Conservation (phyloP, 2,888 invertebrate genomes). For the Augiades crinisus region DNA sequence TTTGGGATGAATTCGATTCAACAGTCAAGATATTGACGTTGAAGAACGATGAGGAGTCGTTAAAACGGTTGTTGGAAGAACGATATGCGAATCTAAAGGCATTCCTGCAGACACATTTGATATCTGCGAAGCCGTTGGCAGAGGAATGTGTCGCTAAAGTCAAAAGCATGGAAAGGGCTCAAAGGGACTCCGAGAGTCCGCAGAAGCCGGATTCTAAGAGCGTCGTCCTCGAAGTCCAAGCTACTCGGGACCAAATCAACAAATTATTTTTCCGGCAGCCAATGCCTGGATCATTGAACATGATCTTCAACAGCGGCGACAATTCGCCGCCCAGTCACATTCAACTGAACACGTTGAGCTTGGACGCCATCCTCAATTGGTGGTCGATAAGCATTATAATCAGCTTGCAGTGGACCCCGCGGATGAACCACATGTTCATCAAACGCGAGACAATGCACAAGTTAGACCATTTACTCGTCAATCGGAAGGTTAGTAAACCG, state of each 20-base stretch:
- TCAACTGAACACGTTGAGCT: neutral
- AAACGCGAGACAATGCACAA: constrained; percentile 9
- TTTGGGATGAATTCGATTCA: constrained; percentile 56
- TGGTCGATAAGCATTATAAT: constrained; percentile 8
- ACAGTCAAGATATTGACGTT: neutral
- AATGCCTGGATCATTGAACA: neutral
- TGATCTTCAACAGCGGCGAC: constrained; percentile 5
- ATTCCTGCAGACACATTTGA: constrained; percentile 8
- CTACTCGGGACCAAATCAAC: constrained; percentile 9
- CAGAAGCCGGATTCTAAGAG: neutral
- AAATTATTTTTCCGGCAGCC: constrained; percentile 4
- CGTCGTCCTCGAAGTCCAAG: constrained; percentile 5
- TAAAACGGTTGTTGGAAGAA: neutral
- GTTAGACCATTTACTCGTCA: neutral
- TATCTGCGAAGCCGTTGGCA: neutral
- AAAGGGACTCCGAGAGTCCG: too few relatives aligned
- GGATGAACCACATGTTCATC: neutral
- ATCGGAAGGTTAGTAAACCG: neutral
- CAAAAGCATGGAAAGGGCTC: too few relatives aligned
- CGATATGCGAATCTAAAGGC: neutral
- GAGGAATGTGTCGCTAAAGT: neutral
- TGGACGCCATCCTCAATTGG: constrained; percentile 18
- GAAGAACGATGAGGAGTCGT: neutral
- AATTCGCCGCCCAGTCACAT: neutral
- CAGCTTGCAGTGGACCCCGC: neutral